These are phyloP conservation scores for Albula goreensis DNA, from an alignment of 2,113 vertebrate genomes.

Conservation along the genomic window DNA sequence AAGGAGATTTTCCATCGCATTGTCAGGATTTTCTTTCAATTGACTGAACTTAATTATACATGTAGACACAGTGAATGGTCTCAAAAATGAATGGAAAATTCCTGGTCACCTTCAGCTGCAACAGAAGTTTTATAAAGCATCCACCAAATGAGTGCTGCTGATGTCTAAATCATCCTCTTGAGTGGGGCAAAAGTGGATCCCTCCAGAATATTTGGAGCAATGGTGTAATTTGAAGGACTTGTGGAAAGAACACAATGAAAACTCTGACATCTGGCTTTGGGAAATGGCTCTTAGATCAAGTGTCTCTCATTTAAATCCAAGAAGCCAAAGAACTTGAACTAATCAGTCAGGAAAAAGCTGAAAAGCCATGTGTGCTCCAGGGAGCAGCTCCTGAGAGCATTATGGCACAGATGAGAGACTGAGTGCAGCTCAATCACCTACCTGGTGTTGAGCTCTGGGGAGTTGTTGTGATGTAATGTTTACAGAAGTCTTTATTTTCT, in stretches of 20 bases:
- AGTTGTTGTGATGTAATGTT: background rate
- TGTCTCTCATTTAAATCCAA: background rate
- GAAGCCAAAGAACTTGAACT: background rate
- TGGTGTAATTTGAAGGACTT: background rate
- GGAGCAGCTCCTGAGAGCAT: background rate
- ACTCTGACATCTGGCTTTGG: background rate
- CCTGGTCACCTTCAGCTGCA: background rate
- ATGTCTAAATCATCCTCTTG: background rate
- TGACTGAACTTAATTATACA: background rate
- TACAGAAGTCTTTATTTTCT: constrained; percentile 3
- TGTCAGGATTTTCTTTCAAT: background rate
- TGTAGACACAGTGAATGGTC: background rate
- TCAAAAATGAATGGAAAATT: background rate
- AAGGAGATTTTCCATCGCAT: background rate
- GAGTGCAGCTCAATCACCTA: background rate
- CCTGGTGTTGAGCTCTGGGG: background rate
- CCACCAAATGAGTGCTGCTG: background rate
- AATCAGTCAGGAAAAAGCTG: background rate
- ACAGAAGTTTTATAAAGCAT: background rate
- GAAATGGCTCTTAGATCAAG: background rate
- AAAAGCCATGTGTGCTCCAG: background rate
- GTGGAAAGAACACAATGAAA: background rate
- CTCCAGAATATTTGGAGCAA: background rate
- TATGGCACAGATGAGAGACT: background rate
- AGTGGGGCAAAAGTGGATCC: background rate